phyloP scores from a whole-genome alignment of 2,888 invertebrate genomes.

The Eristalis arbustorum region DNA sequence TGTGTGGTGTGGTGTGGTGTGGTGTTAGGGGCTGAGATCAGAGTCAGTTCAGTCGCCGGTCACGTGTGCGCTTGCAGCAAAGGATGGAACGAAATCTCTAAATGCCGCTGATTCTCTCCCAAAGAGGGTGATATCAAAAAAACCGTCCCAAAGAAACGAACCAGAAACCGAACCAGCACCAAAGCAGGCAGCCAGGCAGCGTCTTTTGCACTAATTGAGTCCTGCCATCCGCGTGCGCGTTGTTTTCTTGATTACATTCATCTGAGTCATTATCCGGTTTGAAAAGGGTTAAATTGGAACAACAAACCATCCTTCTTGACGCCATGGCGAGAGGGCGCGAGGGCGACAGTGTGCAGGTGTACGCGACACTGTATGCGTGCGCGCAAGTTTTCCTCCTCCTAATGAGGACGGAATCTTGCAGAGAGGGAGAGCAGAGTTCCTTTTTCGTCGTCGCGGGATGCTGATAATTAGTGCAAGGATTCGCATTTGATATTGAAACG shows the following conservation, averaged over 20 bases:
- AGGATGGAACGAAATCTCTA: neutral
- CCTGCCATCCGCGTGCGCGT: constrained; percentile 59
- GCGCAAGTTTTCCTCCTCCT: neutral
- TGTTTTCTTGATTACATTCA: constrained; percentile 60
- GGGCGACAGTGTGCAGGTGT: neutral
- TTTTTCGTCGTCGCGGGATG: constrained; percentile 27
- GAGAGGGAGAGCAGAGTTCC: neutral
- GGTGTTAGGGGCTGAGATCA: too few relatives aligned
- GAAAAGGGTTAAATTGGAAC: constrained; percentile 66
- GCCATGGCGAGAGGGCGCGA: too few relatives aligned
- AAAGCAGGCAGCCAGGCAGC: neutral
- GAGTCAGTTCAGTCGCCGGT: neutral
- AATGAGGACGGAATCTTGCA: constrained; percentile 42
- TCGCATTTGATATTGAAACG: constrained; percentile 58
- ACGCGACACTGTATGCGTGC: neutral
- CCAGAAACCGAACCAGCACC: neutral
- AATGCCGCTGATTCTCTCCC: neutral
- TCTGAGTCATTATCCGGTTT: constrained; percentile 65
- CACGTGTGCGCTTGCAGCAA: neutral
- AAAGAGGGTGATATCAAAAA: neutral
- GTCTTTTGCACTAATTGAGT: constrained; percentile 67
- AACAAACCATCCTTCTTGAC: too few relatives aligned
- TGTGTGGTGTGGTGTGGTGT: neutral
- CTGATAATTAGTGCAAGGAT: constrained; percentile 65
- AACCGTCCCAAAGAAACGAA: neutral